Evolutionary conservation across 2,113 vertebrate genomes (phyloP).

Genomic region (Embiotoca jacksoni): DNA sequence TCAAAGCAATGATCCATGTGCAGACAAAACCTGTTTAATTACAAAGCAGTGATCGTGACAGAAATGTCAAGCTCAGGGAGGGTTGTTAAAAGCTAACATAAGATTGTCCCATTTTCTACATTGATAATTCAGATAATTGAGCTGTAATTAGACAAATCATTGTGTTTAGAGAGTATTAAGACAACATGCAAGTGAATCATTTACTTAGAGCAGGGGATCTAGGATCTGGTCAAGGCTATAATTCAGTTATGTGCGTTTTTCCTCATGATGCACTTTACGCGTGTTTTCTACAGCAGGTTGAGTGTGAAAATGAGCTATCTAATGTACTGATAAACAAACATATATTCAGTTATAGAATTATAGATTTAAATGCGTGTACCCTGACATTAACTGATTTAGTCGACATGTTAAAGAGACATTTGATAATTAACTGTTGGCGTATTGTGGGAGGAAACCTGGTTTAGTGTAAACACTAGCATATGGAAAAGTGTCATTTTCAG

Average conservation of each 20-base stretch:
- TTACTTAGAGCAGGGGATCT: slow-evolving; percentile 23
- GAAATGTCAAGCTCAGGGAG: slow-evolving; percentile 61
- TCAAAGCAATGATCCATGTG: slow-evolving; percentile 77
- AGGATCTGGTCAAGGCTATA: slow-evolving; percentile 7
- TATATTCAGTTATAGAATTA: not conserved
- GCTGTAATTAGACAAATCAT: slow-evolving; percentile 69
- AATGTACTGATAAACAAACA: slow-evolving; percentile 3
- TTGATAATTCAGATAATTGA: slow-evolving; percentile 76
- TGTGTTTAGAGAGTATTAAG: slow-evolving; percentile 55
- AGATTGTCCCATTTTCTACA: slow-evolving; percentile 73
- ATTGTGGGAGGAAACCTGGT: not conserved
- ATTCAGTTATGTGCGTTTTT: slow-evolving; percentile 23
- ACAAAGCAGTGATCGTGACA: slow-evolving; percentile 68
- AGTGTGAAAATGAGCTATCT: slow-evolving; percentile 6
- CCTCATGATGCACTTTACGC: slow-evolving; percentile 4
- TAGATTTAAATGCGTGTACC: not conserved
- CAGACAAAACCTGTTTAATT: slow-evolving; percentile 79
- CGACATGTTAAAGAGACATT: slow-evolving; percentile 2
- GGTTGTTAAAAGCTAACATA: slow-evolving; percentile 70
- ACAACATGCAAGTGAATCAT: slow-evolving; percentile 49
- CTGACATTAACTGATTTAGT: not conserved
- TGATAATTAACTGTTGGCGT: not conserved
- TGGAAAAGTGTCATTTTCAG: slow-evolving; percentile 19
- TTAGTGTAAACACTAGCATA: slow-evolving; percentile 21
- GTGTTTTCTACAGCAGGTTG: not conserved